A percentile compares a stretch with the other conserved stretches of the same genome.
Evolutionary conservation across 2,113 vertebrate genomes (phyloP).

Genomic region (Coregonus clupeaformis): DNA sequence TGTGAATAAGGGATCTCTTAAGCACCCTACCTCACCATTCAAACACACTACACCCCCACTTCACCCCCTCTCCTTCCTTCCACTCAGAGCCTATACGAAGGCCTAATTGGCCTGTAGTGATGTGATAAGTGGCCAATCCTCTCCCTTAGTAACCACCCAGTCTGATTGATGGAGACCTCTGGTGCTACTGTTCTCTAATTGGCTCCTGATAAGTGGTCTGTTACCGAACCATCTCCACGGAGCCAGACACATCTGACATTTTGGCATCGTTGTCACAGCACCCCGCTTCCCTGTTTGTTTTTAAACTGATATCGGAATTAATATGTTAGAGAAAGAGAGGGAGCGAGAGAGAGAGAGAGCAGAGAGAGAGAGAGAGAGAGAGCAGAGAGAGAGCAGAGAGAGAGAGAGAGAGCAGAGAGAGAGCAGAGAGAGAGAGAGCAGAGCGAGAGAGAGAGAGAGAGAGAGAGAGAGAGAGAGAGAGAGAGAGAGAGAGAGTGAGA

Average conservation of each 20-base stretch:
- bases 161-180: constrained; percentile 19
- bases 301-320: constrained; percentile 16
- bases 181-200: constrained; percentile 26
- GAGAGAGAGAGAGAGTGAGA: too few relatives aligned
- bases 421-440: too few relatives aligned
- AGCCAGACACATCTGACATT: constrained; percentile 14
- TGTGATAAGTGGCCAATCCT: not conserved
- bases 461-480: too few relatives aligned
- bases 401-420: too few relatives aligned
- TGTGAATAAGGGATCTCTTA: too few relatives aligned
- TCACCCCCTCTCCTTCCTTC: not conserved
- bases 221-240: not conserved
- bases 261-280: not conserved
- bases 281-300: too few relatives aligned
- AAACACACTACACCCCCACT: not conserved
- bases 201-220: constrained; percentile 5
- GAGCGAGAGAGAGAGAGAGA: too few relatives aligned
- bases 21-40: too few relatives aligned
- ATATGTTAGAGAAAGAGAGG: not conserved
- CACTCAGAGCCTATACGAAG: constrained; percentile 9
- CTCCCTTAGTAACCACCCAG: not conserved
- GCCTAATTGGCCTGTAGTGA: constrained; percentile 40
- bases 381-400: too few relatives aligned
- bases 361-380: too few relatives aligned
- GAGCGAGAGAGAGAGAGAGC: too few relatives aligned